Conservation (phyloP, 1,140 invertebrate genomes). For the Atta texana region DNA sequence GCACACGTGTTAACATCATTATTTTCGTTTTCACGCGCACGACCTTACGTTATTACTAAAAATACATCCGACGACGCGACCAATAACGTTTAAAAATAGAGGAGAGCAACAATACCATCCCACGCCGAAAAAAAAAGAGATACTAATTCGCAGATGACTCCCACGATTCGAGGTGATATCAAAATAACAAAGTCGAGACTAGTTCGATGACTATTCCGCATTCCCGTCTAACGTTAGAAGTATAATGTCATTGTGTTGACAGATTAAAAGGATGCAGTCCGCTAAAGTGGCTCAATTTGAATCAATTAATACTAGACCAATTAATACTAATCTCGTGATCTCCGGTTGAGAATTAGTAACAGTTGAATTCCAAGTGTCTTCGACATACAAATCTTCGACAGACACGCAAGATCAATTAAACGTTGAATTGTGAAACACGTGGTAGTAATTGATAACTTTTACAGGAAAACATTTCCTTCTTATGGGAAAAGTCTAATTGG, state of each 20-base stretch:
- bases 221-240: background rate
- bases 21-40: slow-evolving; percentile 32
- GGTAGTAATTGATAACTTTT: background rate
- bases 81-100: slow-evolving; percentile 5
- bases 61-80: slow-evolving; percentile 28
- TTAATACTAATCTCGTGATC: background rate
- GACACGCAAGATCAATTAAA: background rate
- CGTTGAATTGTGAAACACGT: background rate
- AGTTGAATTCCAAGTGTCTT: background rate
- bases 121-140: slow-evolving; percentile 24
- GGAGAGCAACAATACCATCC: slow-evolving; percentile 31
- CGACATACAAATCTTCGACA: background rate
- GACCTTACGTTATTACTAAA: slow-evolving; percentile 37
- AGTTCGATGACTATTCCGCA: background rate
- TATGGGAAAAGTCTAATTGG: background rate
- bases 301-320: slow-evolving; percentile 7
- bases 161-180: background rate
- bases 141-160: background rate
- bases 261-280: background rate
- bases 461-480: background rate
- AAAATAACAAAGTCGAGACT: background rate
- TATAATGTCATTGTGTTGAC: background rate
- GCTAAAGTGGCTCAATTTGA: background rate
- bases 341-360: background rate
- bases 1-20: slow-evolving; percentile 17